These are phyloP conservation scores for Troides helena DNA, from an alignment of 2,888 invertebrate species.

Conservation along the genomic window DNA sequence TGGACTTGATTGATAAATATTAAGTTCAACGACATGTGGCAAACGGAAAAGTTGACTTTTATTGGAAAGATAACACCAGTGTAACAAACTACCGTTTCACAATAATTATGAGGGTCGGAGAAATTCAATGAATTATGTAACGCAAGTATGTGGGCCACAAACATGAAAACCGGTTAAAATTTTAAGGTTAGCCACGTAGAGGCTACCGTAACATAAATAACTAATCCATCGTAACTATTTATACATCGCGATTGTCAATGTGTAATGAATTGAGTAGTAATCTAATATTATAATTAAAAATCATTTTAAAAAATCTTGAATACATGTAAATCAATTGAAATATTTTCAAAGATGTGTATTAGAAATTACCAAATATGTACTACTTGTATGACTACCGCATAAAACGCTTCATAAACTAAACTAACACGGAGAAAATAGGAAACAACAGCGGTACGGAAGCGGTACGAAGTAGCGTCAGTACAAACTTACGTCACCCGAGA, in stretches of 20 bases:
- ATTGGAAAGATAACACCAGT: conserved; percentile 17
- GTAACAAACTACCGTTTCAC: conserved; percentile 17
- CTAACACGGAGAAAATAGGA: not conserved
- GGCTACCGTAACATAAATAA: conserved; percentile 12
- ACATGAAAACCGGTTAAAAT: conserved; percentile 30
- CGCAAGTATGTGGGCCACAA: conserved; percentile 12
- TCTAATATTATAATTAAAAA: not conserved
- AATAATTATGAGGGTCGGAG: conserved; percentile 32
- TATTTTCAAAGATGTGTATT: not conserved
- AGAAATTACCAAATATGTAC: not conserved
- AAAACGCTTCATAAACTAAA: not conserved
- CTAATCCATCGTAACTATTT: not conserved
- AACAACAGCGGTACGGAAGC: not conserved
- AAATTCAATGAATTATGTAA: conserved; percentile 39
- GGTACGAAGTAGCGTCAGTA: not conserved
- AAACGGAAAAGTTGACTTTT: conserved; percentile 4
- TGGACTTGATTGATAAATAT: not conserved
- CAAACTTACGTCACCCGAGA: not conserved
- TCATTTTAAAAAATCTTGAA: not conserved
- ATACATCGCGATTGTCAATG: not conserved
- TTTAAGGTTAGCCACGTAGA: conserved; percentile 30
- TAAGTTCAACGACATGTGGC: conserved; percentile 21
- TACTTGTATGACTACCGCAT: not conserved
- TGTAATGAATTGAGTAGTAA: not conserved
- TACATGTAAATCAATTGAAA: too few species aligned